Percentiles rank a stretch among this genome's conserved stretches.
Conservation (phyloP, 2,888 invertebrate species). For the Eudasyphora cyanicolor region DNA sequence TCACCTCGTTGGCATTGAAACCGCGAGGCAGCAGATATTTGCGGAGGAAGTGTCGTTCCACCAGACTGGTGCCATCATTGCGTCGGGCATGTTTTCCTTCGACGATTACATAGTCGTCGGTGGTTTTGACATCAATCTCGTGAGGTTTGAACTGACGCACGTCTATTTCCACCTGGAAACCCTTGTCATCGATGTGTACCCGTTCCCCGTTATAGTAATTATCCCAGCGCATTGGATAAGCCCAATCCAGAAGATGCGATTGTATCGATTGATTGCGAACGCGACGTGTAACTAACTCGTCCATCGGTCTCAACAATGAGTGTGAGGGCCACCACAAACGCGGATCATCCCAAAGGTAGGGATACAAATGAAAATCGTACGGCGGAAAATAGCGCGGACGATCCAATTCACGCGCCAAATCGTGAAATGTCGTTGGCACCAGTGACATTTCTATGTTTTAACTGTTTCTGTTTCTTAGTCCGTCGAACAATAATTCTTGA, state of each 20-base stretch:
- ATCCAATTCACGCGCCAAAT: constrained; percentile 73
- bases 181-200: constrained; percentile 82
- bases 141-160: constrained; percentile 89
- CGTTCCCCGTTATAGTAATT: constrained; percentile 75
- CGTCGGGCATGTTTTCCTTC: constrained; percentile 89
- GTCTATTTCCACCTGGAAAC: constrained; percentile 87
- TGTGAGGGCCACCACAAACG: constrained; percentile 69
- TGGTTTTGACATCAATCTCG: constrained; percentile 89
- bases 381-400: constrained; percentile 68
- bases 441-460: constrained; percentile 70
- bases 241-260: constrained; percentile 73
- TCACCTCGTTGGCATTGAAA: constrained; percentile 86
- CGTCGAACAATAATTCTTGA: background rate
- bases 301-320: constrained; percentile 71
- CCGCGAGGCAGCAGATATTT: constrained; percentile 88
- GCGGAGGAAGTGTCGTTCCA: constrained; percentile 87
- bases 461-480: background rate
- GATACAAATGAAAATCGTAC: constrained; percentile 72
- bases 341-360: constrained; percentile 75
- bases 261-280: constrained; percentile 76
- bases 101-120: constrained; percentile 85
- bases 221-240: constrained; percentile 74
- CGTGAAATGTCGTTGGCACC: constrained; percentile 74
- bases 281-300: constrained; percentile 74
- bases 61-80: constrained; percentile 86